phyloP scores from a whole-genome alignment of 2,888 invertebrate genomes.

The Scaptodrosophila latifasciaeformis region DNA sequence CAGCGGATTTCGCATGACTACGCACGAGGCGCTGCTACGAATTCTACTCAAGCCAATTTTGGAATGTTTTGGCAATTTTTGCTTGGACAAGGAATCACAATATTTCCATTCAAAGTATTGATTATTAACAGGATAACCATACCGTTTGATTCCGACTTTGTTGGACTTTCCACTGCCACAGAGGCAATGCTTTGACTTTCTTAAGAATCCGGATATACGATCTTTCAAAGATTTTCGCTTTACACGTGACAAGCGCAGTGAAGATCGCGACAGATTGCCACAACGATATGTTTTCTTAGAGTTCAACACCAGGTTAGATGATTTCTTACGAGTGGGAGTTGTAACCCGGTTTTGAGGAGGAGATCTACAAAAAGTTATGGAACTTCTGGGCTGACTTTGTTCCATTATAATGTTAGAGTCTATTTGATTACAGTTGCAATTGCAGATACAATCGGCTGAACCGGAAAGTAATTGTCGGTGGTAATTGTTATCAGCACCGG shows the following conservation, averaged over 20 bases:
- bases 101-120: neutral
- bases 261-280: neutral
- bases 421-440: neutral
- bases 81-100: neutral
- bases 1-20: neutral
- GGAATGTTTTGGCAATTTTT: neutral
- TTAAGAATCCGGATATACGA: conserved; percentile 29
- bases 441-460: too few relatives aligned
- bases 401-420: neutral
- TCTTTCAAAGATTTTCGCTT: conserved; percentile 14
- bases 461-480: too few relatives aligned
- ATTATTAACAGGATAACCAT: neutral
- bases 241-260: too few relatives aligned
- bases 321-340: too few relatives aligned
- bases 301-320: too few relatives aligned
- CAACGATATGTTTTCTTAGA: neutral
- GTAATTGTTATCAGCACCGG: too few relatives aligned
- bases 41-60: neutral
- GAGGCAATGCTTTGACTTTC: neutral
- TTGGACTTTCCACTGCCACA: neutral
- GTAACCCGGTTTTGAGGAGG: too few relatives aligned
- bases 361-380: too few relatives aligned
- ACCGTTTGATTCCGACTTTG: neutral
- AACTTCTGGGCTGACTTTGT: neutral
- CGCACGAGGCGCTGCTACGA: neutral